Evolutionary conservation across 2,113 vertebrate species (phyloP).

Genomic region (Rynchops niger): DNA sequence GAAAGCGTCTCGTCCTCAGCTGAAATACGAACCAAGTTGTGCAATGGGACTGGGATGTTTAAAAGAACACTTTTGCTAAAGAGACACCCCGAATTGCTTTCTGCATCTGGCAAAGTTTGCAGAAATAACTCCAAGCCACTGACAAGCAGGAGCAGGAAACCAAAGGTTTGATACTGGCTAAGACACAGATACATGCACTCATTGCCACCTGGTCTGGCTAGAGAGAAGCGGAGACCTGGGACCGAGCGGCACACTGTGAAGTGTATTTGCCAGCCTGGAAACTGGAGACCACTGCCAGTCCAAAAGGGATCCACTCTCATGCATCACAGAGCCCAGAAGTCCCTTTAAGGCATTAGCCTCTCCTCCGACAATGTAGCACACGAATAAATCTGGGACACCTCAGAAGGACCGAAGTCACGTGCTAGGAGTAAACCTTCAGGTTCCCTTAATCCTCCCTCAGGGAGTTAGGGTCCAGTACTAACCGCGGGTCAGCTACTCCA

Average conservation of each 20-base stretch:
- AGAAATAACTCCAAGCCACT: neutral
- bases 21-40: neutral
- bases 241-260: neutral
- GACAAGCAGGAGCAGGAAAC: neutral
- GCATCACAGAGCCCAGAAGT: neutral
- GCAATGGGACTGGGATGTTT: neutral
- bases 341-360: neutral
- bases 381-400: neutral
- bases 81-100: neutral
- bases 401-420: neutral
- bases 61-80: neutral
- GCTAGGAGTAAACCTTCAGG: neutral
- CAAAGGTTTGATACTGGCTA: neutral
- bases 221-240: neutral
- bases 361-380: neutral
- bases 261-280: neutral
- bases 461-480: conserved; percentile 39
- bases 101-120: neutral
- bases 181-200: rapidly evolving
- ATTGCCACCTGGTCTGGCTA: neutral
- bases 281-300: neutral
- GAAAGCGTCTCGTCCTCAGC: neutral
- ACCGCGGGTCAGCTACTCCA: conserved; percentile 96
- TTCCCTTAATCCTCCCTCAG: neutral
- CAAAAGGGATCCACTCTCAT: no score